Base-by-base conservation (phyloP, 2,888 invertebrate genomes). In the Noctuana brunneofusca region DNA sequence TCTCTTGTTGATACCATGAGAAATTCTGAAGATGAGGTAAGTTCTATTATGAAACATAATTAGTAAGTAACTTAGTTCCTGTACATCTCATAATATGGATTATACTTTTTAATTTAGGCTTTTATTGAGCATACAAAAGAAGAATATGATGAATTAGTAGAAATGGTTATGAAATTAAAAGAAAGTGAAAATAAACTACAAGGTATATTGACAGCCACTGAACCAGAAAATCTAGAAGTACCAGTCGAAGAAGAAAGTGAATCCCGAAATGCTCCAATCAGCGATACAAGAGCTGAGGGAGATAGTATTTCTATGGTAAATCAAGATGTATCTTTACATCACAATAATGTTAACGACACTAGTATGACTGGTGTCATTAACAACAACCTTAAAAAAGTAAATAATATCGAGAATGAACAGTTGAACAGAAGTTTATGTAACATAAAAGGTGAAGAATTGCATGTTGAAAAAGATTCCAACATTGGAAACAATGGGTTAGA, bases 101-200 rank as follows among this genome's bases (percentile, higher is more conserved):
- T 49, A 55, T 62, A 48, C 72, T 78, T 81, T 79, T 72, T 68
- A 81, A 89, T 85, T 76, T 89, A 91, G 91, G 89, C 89, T 41
- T 91, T 81, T 84, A 85, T 91, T 76, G 88, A 91, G 75, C 91
- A 91, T 73, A 91, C 91, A 65, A 90, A 88, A 79, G 90, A 89
- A 79, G 91, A 91, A 79, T 91, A 91, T 72, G 93, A 94, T 75
- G 94, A 94, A 78, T 87, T 95, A 71, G 87, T 93, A 74, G 92
- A 91, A 83, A 95, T 95, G 93, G 92, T 94, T 72, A 93, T 92
- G 81, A 93, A 94, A 83, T 89, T 95, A 69, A 93, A 93, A 83
- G 95, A 95, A 79, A 95, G 95, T 78, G 95, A 95, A 86, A 89
- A 80, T 63, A 95, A 95, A 82, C 86, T 95, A 69, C 89, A 93